These are phyloP conservation scores for Halocaridina rubra DNA, from an alignment of 2,888 invertebrate genomes.

Conservation along the genomic window DNA sequence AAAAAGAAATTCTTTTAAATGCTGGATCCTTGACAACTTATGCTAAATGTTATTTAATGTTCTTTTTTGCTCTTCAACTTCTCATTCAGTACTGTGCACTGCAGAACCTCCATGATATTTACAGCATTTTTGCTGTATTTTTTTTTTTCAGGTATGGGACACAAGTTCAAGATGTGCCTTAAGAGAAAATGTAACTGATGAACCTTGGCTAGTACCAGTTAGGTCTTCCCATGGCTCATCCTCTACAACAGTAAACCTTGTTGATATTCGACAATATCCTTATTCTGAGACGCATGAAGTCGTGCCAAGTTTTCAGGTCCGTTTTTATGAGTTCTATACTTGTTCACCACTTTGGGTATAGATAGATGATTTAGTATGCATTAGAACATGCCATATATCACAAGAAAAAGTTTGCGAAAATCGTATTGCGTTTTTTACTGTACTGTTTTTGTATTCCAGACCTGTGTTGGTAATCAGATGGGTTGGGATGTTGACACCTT, in stretches of 20 bases:
- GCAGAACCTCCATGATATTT: no score
- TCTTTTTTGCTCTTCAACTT: no score
- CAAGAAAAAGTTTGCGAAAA: no score
- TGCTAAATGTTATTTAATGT: no score
- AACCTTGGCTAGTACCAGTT: constrained; percentile 47
- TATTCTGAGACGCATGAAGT: constrained; percentile 52
- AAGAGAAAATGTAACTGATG: constrained; percentile 31
- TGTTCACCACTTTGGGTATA: no score
- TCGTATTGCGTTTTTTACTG: no score
- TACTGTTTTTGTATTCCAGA: constrained; percentile 18
- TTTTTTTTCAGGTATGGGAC: constrained; percentile 41
- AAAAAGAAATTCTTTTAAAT: no score
- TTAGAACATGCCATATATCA: no score
- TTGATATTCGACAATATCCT: constrained; percentile 40
- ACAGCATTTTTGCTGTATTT: background rate
- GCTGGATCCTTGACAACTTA: no score
- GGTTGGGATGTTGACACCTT: constrained; percentile 51
- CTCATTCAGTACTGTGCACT: no score
- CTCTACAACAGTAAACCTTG: background rate
- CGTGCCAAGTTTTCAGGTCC: constrained; percentile 55
- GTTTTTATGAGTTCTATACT: no score
- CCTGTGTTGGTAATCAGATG: constrained; percentile 50
- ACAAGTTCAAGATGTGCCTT: constrained; percentile 39
- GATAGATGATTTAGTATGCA: no score
- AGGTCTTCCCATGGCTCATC: background rate